Conservation (phyloP, 2,113 vertebrate genomes). For the Engraulis encrasicolus region DNA sequence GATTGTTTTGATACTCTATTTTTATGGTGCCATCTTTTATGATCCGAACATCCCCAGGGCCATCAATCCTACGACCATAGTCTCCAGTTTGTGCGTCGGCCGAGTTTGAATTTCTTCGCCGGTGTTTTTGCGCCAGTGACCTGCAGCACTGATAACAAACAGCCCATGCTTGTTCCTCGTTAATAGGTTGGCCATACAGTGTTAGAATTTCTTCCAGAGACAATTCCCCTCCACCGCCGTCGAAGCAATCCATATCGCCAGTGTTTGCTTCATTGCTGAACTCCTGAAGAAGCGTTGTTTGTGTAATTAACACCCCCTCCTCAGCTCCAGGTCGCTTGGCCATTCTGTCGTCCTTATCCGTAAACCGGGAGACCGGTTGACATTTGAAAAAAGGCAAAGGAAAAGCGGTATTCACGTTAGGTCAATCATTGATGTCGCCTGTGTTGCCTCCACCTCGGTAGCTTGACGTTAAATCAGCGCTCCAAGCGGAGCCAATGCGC, state of each 20-base stretch:
- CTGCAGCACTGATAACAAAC: constrained; percentile 92
- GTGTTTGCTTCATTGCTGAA: constrained; percentile 51
- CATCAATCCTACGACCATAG: constrained; percentile 63
- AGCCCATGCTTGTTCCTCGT: constrained; percentile 97
- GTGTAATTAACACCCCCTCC: constrained; percentile 64
- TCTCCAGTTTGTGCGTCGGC: constrained; percentile 45
- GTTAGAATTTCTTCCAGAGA: constrained; percentile 86
- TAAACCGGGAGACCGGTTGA: not conserved
- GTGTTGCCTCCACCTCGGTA: constrained; percentile 26
- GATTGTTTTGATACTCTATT: constrained; percentile 50
- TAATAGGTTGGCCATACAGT: constrained; percentile 93
- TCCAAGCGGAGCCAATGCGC: constrained; percentile 13
- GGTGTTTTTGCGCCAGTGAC: constrained; percentile 72
- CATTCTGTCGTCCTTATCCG: constrained; percentile 61
- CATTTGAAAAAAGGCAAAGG: not conserved
- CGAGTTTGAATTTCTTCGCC: constrained; percentile 62
- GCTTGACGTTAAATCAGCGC: constrained; percentile 18
- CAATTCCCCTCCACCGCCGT: constrained; percentile 73
- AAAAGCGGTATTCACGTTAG: not conserved
- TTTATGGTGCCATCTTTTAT: constrained; percentile 84
- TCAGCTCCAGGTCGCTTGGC: constrained; percentile 66
- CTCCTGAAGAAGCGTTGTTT: constrained; percentile 56
- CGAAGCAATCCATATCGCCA: constrained; percentile 63
- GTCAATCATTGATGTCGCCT: constrained; percentile 8
- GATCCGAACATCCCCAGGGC: constrained; percentile 81